Percentiles rank a stretch among this genome's conserved stretches.
Evolutionary conservation across 2,888 invertebrate species (phyloP).

Genomic region (Idaea straminata): DNA sequence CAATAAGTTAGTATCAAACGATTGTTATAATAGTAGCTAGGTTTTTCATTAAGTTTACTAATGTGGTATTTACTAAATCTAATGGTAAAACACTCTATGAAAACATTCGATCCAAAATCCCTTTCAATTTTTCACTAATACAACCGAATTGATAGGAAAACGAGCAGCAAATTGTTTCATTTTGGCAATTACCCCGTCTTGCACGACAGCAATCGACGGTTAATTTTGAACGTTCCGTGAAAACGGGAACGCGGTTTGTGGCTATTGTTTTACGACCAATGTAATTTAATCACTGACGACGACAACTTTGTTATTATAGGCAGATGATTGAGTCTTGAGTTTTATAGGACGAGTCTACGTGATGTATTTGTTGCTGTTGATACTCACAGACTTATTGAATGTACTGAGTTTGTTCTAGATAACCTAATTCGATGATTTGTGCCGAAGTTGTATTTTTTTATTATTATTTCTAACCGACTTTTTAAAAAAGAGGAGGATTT

Average conservation of each 20-base stretch:
- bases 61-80: no score
- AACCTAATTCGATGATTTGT: no score
- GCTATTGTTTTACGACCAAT: constrained; percentile 49
- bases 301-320: constrained; percentile 46
- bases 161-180: constrained; percentile 26
- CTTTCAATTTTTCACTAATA: background rate
- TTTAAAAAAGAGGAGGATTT: no score
- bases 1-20: no score
- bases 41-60: no score
- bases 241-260: constrained; percentile 38
- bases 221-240: constrained; percentile 35
- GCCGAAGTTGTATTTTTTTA: no score
- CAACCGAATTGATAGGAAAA: constrained; percentile 19
- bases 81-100: background rate
- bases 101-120: constrained; percentile 1
- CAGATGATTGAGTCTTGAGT: constrained; percentile 33
- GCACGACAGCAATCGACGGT: constrained; percentile 22
- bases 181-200: constrained; percentile 25
- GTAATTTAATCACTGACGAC: constrained; percentile 53
- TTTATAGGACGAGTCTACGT: background rate
- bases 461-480: no score
- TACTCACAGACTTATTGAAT: no score
- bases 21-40: no score
- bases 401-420: no score
- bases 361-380: background rate